Evolutionary conservation across 2,113 vertebrate species (phyloP).

Genomic region (Xenopus laevis): DNA sequence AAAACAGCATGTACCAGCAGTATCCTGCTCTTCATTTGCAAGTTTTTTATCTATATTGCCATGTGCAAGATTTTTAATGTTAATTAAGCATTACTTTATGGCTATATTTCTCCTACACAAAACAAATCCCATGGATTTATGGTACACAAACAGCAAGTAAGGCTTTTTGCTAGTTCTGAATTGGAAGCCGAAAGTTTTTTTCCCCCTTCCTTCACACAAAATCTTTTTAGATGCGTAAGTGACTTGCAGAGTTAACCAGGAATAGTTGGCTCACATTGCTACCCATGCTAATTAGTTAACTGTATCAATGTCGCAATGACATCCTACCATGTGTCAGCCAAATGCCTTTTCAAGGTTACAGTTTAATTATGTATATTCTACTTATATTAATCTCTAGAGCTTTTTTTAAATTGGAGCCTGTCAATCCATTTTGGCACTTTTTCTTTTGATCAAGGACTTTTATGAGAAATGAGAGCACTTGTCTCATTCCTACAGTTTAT

Average conservation of each 20-base stretch:
- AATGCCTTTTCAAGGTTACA: not conserved
- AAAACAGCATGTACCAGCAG: not conserved
- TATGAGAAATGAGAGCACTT: too few species aligned
- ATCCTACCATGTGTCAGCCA: not conserved
- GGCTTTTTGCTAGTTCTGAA: too few species aligned
- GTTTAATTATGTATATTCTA: conserved; percentile 1
- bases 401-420: not conserved
- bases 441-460: too few species aligned
- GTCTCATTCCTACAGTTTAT: too few species aligned
- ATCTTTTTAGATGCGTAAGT: too few species aligned
- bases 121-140: too few species aligned
- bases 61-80: not conserved
- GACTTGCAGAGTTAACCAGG: too few species aligned
- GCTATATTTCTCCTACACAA: not conserved
- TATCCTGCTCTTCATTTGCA: not conserved
- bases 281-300: not conserved
- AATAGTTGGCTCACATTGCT: not conserved
- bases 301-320: not conserved
- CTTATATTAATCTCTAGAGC: conserved; percentile 1
- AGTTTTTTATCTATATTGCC: not conserved
- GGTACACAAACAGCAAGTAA: too few species aligned
- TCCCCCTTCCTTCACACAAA: too few species aligned
- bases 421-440: not conserved
- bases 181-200: too few species aligned
- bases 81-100: not conserved